Evolutionary conservation across 92 coral and sea anemone genomes (phyloP).

Genomic region (Muricea muricata): DNA sequence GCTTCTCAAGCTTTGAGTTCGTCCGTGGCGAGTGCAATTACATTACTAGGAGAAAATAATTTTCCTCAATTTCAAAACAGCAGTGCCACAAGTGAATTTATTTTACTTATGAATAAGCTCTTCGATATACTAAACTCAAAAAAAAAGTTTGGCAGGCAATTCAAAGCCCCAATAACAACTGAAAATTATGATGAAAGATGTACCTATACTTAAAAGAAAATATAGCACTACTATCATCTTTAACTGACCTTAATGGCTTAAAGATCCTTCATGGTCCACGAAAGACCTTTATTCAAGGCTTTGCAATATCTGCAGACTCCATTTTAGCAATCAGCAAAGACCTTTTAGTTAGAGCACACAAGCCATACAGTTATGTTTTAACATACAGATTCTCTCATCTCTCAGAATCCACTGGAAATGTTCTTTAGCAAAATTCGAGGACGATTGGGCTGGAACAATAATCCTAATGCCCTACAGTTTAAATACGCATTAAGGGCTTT

Average conservation of each 20-base stretch:
- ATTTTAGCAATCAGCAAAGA: neutral
- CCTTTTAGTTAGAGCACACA: neutral
- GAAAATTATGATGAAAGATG: too few species aligned
- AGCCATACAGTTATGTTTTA: neutral
- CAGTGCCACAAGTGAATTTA: too few species aligned
- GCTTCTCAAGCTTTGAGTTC: too few species aligned
- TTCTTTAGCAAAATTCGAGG: neutral
- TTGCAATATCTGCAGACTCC: conserved; percentile 1
- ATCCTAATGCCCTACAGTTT: neutral
- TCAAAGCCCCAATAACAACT: too few species aligned
- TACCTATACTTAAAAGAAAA: too few species aligned
- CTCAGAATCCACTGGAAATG: neutral
- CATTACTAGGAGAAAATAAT: too few species aligned
- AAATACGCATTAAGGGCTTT: neutral
- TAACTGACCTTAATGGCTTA: neutral
- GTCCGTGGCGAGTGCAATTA: too few species aligned
- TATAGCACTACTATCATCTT: too few species aligned
- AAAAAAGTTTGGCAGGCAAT: too few species aligned
- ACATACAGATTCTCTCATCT: conserved; percentile 1
- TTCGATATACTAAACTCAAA: too few species aligned
- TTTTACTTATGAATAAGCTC: too few species aligned
- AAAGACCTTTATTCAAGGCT: neutral
- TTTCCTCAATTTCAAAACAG: too few species aligned
- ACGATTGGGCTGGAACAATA: neutral
- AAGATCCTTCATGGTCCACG: neutral